A percentile compares a stretch with the other conserved stretches of the same genome.
These are phyloP conservation scores for Drosophila rhopaloa DNA, from an alignment of 1,140 invertebrate species.

Conservation along the genomic window DNA sequence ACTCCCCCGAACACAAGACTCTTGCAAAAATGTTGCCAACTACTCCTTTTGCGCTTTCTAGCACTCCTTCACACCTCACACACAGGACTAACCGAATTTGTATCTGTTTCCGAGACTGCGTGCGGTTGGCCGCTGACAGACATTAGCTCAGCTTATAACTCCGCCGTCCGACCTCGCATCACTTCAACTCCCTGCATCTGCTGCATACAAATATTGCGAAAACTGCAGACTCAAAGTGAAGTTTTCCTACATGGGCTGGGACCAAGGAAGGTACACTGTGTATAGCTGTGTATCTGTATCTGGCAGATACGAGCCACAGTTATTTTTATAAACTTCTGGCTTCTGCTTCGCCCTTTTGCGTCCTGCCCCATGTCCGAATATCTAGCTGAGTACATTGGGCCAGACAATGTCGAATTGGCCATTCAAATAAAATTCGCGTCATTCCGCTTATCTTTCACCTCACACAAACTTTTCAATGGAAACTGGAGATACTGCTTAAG, in stretches of 20 bases:
- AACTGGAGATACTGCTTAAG: neutral
- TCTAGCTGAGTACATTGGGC: slow-evolving; percentile 20
- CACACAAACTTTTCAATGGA: neutral
- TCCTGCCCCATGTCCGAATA: slow-evolving; percentile 8
- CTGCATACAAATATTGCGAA: slow-evolving; percentile 49
- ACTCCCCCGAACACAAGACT: slow-evolving; percentile 10
- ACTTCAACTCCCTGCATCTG: slow-evolving; percentile 4
- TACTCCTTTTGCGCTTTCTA: slow-evolving; percentile 26
- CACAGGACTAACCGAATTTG: slow-evolving; percentile 48
- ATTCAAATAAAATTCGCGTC: slow-evolving; percentile 27
- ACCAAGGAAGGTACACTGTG: slow-evolving; percentile 35
- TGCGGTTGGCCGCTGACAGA: slow-evolving; percentile 64
- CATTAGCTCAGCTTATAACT: slow-evolving; percentile 66
- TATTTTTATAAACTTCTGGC: slow-evolving; percentile 60
- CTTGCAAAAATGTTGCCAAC: slow-evolving; percentile 42
- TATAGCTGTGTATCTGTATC: slow-evolving; percentile 11
- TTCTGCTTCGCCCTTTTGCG: neutral
- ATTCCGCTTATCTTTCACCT: slow-evolving; percentile 1
- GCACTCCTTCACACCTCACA: neutral
- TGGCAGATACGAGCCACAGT: slow-evolving; percentile 50
- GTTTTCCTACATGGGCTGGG: slow-evolving; percentile 33
- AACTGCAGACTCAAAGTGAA: slow-evolving; percentile 49
- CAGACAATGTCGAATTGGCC: slow-evolving; percentile 32
- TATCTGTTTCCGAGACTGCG: slow-evolving; percentile 55
- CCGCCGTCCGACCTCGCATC: neutral